Base-by-base conservation (phyloP, 2,888 invertebrate species). In the Orthosia gracilis region DNA sequence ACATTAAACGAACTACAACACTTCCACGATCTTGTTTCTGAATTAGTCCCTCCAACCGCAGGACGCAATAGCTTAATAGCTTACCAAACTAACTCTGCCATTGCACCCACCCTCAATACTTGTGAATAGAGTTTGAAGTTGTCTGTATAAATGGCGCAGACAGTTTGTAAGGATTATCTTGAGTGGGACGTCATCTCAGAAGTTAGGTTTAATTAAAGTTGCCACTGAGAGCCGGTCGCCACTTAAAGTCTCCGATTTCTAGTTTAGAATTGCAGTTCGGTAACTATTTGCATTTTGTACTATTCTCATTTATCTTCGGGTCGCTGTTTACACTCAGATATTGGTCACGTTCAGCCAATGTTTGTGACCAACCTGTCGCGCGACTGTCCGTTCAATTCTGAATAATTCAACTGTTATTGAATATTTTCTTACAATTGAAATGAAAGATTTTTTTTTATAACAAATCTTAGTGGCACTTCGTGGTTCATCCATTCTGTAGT, bases 201-300 rank as follows among this genome's bases (percentile, higher is more conserved):
- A 94, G 94, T 94, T 94, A 92, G 92, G 92, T 94, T 95, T 94
- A 94, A 95, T 95, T 94, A 94, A 94, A 94, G 92, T 94, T 93
- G 92, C 88, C 90, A 91, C 90, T 85, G 90, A 87, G 90, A 89
- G 90, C 88, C 91, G 89, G 89, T 83, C 89, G 91, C 87, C 93
- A 89, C 92, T 92, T 92, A 89, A 90, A 92, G 87, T 89, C 91
- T 88, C 89, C 91, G 92, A 93, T 91, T 92, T 80, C 92, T 90
- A 90, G 91, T 92, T 91, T 88, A 83, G 87, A 87, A 91, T 91
- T 91, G 92, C 92, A 93, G 88, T 93, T 92, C 81, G 83, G 85
- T 80, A 92, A 92, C 91, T 91, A 93, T 94, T 93, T 92, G 92
- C 94, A 93, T 94, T 92, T 89, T 89, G 90, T 90, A 87, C 87